Base-by-base conservation (phyloP, 1,140 invertebrate genomes). In the Hestina assimilis region DNA sequence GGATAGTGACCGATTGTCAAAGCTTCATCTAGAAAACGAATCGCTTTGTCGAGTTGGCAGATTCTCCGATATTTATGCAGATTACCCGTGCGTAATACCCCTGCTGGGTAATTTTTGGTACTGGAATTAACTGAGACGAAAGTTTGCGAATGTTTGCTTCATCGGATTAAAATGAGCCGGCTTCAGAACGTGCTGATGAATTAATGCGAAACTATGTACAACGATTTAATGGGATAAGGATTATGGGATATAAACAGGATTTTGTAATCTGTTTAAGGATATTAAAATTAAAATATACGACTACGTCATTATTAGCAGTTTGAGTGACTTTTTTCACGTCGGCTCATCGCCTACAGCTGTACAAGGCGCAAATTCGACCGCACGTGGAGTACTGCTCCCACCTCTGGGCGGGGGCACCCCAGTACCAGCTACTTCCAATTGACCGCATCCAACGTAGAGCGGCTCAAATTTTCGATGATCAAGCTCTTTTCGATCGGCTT, bases 11-110 rank as follows among this genome's bases (percentile, higher is more conserved):
- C n/a, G n/a, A n/a, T n/a, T n/a, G n/a, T n/a, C n/a, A n/a, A n/a
- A n/a, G 46, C 24, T 26, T 42, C 38, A 31, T 42, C 19, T 20
- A 48, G 35, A 31, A 20, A 8, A 11, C 35, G 4, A 33, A 41
- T 29, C 31, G 11, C 21, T 14, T 7, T 15, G 8, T 17, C 33
- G 28, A 55, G 46, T 54, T 61, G 54, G 23, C 48, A 66, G 61
- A 68, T 53, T 52, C 55, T 51, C 29, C 42, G 56, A 12, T 58
- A 45, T 63, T 76, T 69, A 76, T 73, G 65, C 47, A 73, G 66
- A 76, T 74, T 62, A 65, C 33, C 56, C 50, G 24, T 45, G 40
- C 40, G 19, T 50, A 50, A 52, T 51, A 45, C 28, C 20, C 19
- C n/a, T n/a, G 23, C 26, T 52, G 40, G 45, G 61, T 61, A 38